These are phyloP conservation scores for Machimus rusticus DNA, from an alignment of 2,888 invertebrate genomes.

Conservation along the genomic window DNA sequence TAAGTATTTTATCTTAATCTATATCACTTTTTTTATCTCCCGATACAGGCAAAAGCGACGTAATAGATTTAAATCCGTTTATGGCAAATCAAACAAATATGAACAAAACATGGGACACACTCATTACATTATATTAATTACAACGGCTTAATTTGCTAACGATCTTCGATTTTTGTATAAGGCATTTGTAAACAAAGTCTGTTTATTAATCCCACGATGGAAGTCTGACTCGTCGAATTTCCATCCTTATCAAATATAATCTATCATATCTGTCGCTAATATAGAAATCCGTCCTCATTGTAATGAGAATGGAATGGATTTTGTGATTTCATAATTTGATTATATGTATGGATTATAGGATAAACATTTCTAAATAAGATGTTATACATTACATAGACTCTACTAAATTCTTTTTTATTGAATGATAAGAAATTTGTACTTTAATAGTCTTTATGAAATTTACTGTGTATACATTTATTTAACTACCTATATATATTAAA, in stretches of 20 bases:
- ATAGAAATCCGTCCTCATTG: neutral
- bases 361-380: neutral
- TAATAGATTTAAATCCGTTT: neutral
- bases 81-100: neutral
- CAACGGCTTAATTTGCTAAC: neutral
- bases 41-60: neutral
- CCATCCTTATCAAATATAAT: neutral
- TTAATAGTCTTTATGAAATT: no score
- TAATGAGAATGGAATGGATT: neutral
- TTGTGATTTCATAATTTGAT: neutral
- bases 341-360: neutral
- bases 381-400: neutral
- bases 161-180: neutral
- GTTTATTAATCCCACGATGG: neutral
- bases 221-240: neutral
- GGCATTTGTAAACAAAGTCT: neutral
- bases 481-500: no score
- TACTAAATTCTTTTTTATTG: no score
- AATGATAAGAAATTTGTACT: no score
- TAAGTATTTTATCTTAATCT: no score
- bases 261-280: neutral
- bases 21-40: neutral
- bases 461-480: no score
- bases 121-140: neutral
- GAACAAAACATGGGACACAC: neutral